Evolutionary conservation across 2,888 invertebrate genomes (phyloP), one percentile per base, ranked within the genome.

Genomic region (Lasioglossum calceatum): DNA sequence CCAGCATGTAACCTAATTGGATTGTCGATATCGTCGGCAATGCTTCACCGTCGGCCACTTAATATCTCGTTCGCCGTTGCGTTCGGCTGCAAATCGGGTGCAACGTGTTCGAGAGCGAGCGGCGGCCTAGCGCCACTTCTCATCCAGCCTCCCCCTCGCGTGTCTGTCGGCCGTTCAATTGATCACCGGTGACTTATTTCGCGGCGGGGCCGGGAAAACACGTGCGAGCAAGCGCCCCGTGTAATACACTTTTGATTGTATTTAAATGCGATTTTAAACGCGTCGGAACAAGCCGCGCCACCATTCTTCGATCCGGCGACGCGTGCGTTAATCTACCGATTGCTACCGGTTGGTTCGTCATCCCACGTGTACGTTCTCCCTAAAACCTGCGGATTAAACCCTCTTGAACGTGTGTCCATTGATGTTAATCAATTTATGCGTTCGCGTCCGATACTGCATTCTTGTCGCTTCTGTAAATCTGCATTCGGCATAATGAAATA

Each of bases 21-120:
- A 74, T 80, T 47, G 67, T 85, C 71, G 67, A 73, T 77, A 36
- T 64, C 77, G 39, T 84, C 79, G 36, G 87, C 87, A 85, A 91
- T 92, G 91, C 90, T 87, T 90, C 87, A 92, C 88, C 86, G 89
- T 88, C 83, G 79, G 82, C 82, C 87, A 91, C 87, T 91, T 91
- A 90, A 91, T 91, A 92, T 92, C 90, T 92, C 90, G 89, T 90
- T 90, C 86, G 87, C 87, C 76, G 50, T 14, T 64, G 61, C 61
- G 61, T 50, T 64, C 73, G 54, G 8, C 42, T 58, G 36, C 67
- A 77, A 76, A 79, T 81, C 73, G 50, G 75, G 75, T 72, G 77
- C 76, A 44, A 54, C 39, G 71, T 80, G 71, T 82, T 76, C 76
- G 78, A 27, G 54, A 44, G 14, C 61, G 54, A 58, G 70, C 67